phyloP scores from a whole-genome alignment of 2,113 vertebrate species.

The Fregetta grallaria region DNA sequence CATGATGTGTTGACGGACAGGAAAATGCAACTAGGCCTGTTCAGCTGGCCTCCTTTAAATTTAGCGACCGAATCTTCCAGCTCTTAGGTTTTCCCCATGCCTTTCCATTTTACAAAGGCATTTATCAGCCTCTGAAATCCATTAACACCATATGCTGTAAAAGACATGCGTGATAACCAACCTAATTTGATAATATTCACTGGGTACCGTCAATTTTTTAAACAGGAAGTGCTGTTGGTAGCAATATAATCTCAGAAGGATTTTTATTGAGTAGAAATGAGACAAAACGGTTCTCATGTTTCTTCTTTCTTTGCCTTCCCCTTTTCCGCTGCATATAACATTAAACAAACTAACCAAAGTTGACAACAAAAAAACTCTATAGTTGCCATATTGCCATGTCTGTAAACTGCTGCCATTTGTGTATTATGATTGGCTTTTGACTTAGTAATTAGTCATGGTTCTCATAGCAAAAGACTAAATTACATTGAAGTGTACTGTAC shows the following conservation, averaged over 20 bases:
- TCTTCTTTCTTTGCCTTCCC: constrained; percentile 18
- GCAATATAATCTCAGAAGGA: not conserved
- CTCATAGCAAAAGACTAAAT: not conserved
- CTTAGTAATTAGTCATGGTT: not conserved
- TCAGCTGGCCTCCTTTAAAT: not conserved
- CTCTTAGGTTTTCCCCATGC: not conserved
- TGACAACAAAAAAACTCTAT: not conserved
- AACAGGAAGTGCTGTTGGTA: constrained; percentile 25
- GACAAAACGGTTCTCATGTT: not conserved
- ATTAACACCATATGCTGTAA: not conserved
- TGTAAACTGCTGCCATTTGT: not conserved
- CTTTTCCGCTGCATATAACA: not conserved
- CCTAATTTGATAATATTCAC: not conserved
- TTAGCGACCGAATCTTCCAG: not conserved
- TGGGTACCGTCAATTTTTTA: not conserved
- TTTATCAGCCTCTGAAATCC: constrained; percentile 11
- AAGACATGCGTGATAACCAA: not conserved
- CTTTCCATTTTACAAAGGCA: not conserved
- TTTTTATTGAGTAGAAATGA: constrained; percentile 34
- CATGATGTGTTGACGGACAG: not conserved
- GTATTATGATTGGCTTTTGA: not conserved
- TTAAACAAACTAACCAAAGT: constrained; percentile 20
- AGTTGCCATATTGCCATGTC: not conserved
- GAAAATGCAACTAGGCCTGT: not conserved
- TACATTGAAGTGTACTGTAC: not conserved